Base-by-base conservation (phyloP, 2,888 invertebrate genomes). In the Thymelicus acteon region DNA sequence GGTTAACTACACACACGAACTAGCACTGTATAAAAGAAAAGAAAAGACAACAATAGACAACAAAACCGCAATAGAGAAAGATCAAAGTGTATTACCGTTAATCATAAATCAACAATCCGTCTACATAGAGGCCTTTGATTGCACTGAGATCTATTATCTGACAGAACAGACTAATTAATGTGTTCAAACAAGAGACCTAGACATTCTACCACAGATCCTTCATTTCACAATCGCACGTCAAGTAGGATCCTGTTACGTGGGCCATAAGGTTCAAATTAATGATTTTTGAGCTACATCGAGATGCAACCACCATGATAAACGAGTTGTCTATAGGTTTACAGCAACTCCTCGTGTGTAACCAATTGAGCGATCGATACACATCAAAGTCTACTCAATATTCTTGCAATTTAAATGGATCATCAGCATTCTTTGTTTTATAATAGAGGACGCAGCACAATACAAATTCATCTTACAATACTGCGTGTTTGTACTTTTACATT, bases 151-250 rank as follows among this genome's bases (percentile, higher is more conserved):
- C 70, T 70, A 65, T 70, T 70, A 70, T 70, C 64, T 64, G 64
- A 31, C 70, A 70, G 70, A 70, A 44, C 64, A 64, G 70, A 70
- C 70, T 70, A 70, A 70, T 70, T 70, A 70, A 70, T 70, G 60
- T 60, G 64, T 49, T 64, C 49, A 70, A 70, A 70, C 64, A 70
- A 70, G 63, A 63, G 58, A 64, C 64, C 58, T 69, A 69, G 63
- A 69, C 62, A 69, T 62, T 69, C 62, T 69, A 19, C 19, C 39
- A 31, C 19, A 49, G 49, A 49, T 63, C 39, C 58, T 60, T 64
- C 19, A 67, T 67, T 31, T 47, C 63, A 13, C 44, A 13, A 54
- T 40, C 24, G 12, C 49, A 40, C 19, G 7, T 58, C 24, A 48
- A 54, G 44, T 67, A 40, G 49, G 24, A 31, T 44, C 60, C 60